Evolutionary conservation across 2,888 invertebrate species (phyloP).

Genomic region (Stratiomys singularior): DNA sequence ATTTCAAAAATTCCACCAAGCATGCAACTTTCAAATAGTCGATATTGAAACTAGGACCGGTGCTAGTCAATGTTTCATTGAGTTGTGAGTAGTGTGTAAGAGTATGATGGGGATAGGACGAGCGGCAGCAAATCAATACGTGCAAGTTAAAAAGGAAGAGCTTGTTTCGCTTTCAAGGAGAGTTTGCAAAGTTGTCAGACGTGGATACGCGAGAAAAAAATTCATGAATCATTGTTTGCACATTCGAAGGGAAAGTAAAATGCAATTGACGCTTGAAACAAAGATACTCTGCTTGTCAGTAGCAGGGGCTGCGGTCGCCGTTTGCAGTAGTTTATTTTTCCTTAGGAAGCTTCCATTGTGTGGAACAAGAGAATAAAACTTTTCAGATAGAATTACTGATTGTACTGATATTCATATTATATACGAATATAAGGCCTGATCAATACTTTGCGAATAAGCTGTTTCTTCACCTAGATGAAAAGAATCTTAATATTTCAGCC

Average conservation of each 20-base stretch:
- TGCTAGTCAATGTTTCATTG: conserved; percentile 4
- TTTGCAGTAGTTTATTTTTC: background rate
- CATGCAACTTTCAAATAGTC: conserved; percentile 36
- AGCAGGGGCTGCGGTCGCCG: background rate
- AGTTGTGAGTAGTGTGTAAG: background rate
- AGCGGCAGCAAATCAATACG: too few relatives aligned
- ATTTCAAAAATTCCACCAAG: conserved; percentile 45
- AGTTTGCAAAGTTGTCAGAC: background rate
- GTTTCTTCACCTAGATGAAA: too few relatives aligned
- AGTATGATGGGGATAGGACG: background rate
- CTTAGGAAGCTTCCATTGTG: background rate
- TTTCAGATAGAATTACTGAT: conserved; percentile 22
- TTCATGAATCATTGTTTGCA: conserved; percentile 40
- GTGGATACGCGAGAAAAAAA: conserved; percentile 30
- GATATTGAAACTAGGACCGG: background rate
- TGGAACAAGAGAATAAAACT: conserved; percentile 34
- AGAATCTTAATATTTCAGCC: too few relatives aligned
- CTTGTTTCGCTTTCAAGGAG: too few relatives aligned
- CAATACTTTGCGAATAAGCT: too few relatives aligned
- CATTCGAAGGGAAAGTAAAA: conserved; percentile 23
- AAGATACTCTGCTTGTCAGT: conserved; percentile 14
- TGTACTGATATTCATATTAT: too few relatives aligned
- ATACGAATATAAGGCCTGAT: too few relatives aligned
- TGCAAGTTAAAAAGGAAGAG: too few relatives aligned
- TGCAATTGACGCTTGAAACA: background rate